Evolutionary conservation across 53 echinoderm and acorn worm genomes (phyloP).

Genomic region (Echinometra lucunter): DNA sequence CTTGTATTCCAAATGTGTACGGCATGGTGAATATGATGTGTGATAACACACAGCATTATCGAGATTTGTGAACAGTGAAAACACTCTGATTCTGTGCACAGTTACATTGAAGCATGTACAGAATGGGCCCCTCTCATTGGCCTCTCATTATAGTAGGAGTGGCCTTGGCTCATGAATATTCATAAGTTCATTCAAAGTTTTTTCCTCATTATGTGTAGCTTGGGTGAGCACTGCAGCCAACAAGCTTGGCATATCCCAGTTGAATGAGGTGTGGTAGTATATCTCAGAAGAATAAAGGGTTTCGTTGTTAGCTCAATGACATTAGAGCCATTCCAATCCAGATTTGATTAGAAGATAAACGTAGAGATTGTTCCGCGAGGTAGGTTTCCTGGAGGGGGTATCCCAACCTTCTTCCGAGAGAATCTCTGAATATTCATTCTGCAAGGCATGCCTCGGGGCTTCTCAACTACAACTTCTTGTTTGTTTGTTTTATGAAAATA

Average conservation of each 20-base stretch:
- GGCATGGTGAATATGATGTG: too few species aligned
- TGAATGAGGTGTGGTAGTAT: constrained; percentile 20
- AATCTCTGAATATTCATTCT: constrained; percentile 2
- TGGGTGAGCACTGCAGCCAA: neutral
- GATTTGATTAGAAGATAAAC: constrained; percentile 55
- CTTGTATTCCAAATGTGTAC: neutral
- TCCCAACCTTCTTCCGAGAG: neutral
- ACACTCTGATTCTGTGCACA: constrained; percentile 19
- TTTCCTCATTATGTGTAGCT: constrained; percentile 21
- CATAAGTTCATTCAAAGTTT: constrained; percentile 49
- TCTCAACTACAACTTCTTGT: neutral
- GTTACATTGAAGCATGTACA: neutral
- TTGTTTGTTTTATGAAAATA: neutral
- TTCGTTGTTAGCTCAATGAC: constrained; percentile 36
- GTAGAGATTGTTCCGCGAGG: constrained; percentile 28
- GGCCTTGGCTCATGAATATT: constrained; percentile 22
- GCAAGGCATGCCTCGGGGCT: neutral
- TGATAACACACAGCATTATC: neutral
- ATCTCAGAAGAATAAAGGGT: constrained; percentile 14
- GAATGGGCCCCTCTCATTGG: constrained; percentile 12
- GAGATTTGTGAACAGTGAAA: neutral
- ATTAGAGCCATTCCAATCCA: constrained; percentile 6
- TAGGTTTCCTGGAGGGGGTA: neutral
- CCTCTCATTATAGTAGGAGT: neutral
- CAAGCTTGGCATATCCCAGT: neutral